Conservation (phyloP, 2,113 vertebrate species). For the Onychostruthus taczanowskii region DNA sequence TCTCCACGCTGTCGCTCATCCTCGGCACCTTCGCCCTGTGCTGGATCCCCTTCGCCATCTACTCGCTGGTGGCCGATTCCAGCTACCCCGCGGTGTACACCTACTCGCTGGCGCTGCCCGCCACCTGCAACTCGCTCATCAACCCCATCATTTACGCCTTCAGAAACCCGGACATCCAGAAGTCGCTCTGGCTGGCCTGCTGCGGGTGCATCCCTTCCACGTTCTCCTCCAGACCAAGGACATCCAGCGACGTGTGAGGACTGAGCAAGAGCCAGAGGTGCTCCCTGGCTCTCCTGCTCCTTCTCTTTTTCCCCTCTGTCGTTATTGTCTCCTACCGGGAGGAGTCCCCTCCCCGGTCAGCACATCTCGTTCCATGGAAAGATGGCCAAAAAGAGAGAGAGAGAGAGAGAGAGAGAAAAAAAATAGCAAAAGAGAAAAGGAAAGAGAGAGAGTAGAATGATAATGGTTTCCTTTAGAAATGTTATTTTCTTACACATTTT, state of each 20-base stretch:
- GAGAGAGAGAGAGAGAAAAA: neutral
- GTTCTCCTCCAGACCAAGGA: conserved; percentile 82
- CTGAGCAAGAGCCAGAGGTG: neutral
- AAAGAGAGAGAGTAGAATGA: neutral
- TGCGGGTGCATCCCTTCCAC: conserved; percentile 85
- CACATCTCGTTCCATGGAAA: conserved; percentile 25
- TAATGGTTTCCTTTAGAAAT: conserved; percentile 29
- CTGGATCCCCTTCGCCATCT: conserved; percentile 91
- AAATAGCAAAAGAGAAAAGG: neutral
- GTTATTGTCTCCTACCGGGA: neutral
- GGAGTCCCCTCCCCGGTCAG: neutral
- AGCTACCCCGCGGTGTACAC: conserved; percentile 87
- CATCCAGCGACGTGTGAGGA: conserved; percentile 87
- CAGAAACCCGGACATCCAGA: conserved; percentile 90
- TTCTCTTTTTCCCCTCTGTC: neutral
- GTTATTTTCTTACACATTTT: conserved; percentile 56
- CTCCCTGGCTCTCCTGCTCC: neutral
- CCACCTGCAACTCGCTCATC: conserved; percentile 87
- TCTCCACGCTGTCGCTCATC: conserved; percentile 87
- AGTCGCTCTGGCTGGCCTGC: conserved; percentile 88
- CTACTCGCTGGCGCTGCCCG: conserved; percentile 85
- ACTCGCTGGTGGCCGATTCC: conserved; percentile 86
- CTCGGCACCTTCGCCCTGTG: conserved; percentile 87
- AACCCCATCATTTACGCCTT: conserved; percentile 93
- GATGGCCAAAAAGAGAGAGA: neutral